phyloP scores from a whole-genome alignment of 2,113 vertebrate species.

The Proterorhinus semilunaris region DNA sequence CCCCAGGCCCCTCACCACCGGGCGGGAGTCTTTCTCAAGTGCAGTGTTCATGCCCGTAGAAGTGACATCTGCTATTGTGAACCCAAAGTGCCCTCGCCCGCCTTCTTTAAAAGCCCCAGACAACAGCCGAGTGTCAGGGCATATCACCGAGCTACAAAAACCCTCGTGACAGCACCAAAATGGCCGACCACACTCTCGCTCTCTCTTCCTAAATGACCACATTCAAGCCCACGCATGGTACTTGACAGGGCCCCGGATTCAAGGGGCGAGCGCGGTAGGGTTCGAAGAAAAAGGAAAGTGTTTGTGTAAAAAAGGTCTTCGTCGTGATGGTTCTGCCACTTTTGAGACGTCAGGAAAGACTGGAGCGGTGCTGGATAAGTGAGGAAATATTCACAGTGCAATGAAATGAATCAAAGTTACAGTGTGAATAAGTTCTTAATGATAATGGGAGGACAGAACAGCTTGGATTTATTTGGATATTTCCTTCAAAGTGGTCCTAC shows the following conservation, averaged over 20 bases:
- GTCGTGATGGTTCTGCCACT: slow-evolving; percentile 26
- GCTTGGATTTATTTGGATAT: too few species aligned
- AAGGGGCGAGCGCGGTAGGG: slow-evolving; percentile 36
- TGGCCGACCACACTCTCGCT: slow-evolving; percentile 58
- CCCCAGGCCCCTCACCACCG: slow-evolving; percentile 29
- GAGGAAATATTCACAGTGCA: slow-evolving; percentile 15
- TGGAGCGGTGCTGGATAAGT: slow-evolving; percentile 20
- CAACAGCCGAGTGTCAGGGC: slow-evolving; percentile 73
- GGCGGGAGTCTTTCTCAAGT: slow-evolving; percentile 62
- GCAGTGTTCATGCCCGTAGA: slow-evolving; percentile 42
- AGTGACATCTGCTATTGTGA: slow-evolving; percentile 76
- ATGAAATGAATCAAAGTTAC: slow-evolving; percentile 14
- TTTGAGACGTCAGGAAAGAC: slow-evolving; percentile 39
- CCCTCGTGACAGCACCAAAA: slow-evolving; percentile 75
- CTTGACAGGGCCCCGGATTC: slow-evolving; percentile 63
- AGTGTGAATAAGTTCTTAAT: background rate
- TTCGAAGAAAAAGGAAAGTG: slow-evolving; percentile 37
- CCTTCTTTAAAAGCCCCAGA: slow-evolving; percentile 74
- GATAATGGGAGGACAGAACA: too few species aligned
- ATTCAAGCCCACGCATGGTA: slow-evolving; percentile 51
- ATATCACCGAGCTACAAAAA: slow-evolving; percentile 71
- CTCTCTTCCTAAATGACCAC: slow-evolving; percentile 63
- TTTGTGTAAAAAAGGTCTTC: slow-evolving; percentile 5
- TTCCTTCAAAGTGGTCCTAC: too few species aligned
- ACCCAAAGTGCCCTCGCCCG: slow-evolving; percentile 66